Conservation (phyloP, 1,140 invertebrate species). For the Rhyacophila brunnea region DNA sequence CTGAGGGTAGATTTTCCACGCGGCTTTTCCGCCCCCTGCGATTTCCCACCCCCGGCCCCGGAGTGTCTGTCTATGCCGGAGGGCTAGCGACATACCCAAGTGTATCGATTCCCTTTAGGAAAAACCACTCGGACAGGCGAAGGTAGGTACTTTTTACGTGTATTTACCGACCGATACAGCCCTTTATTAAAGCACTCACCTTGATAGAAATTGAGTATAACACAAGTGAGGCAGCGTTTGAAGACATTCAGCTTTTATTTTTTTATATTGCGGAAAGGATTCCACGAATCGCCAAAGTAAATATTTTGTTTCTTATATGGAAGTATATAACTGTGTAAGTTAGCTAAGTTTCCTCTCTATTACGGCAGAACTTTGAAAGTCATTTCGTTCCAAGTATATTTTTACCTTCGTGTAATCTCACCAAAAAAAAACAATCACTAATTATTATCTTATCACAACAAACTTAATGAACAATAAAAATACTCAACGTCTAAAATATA, state of each 20-base stretch:
- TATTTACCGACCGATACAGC: constrained; percentile 25
- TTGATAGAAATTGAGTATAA: constrained; percentile 12
- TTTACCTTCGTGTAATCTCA: too few species aligned
- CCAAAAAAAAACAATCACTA: too few species aligned
- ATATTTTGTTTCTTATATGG: too few species aligned
- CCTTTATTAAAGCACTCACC: constrained; percentile 19
- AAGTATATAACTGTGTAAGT: too few species aligned
- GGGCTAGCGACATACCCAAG: constrained; percentile 25
- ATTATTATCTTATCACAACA: too few species aligned
- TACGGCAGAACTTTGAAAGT: too few species aligned
- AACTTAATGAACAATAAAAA: too few species aligned
- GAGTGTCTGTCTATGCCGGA: constrained; percentile 14
- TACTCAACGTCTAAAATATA: too few species aligned
- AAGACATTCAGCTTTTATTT: not conserved
- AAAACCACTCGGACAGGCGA: constrained; percentile 17
- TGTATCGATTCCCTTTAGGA: constrained; percentile 33
- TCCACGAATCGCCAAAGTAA: not conserved
- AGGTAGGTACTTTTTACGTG: constrained; percentile 23
- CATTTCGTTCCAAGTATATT: too few species aligned
- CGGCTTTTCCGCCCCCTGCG: constrained; percentile 9
- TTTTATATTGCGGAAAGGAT: not conserved
- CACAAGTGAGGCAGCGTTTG: constrained; percentile 1
- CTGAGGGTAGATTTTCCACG: constrained; percentile 22
- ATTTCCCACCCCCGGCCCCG: not conserved
- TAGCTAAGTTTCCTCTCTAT: too few species aligned